Conservation (phyloP, 2,888 invertebrate species). For the Dysmachus trigonus region DNA sequence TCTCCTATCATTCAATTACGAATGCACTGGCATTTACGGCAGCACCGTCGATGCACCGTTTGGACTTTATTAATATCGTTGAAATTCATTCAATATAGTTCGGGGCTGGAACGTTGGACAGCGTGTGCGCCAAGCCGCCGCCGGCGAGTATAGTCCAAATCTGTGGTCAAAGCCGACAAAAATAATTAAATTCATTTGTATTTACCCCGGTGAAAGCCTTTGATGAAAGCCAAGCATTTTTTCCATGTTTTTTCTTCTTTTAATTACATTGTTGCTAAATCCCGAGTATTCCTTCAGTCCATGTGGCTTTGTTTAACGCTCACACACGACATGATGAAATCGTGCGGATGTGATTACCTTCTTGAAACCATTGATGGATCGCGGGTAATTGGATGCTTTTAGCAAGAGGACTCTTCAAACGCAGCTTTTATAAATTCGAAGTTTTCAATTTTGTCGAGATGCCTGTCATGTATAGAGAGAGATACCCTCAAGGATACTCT, state of each 20-base stretch:
- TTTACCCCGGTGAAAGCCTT: conserved; percentile 6
- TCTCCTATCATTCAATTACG: conserved; percentile 52
- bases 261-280: neutral
- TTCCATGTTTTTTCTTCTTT: neutral
- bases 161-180: conserved; percentile 24
- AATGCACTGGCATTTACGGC: conserved; percentile 24
- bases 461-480: neutral
- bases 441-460: neutral
- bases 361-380: neutral
- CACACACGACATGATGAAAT: neutral
- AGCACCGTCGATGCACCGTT: conserved; percentile 19
- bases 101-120: too few species aligned
- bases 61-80: conserved; percentile 27
- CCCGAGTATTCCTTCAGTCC: neutral
- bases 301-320: neutral
- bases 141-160: neutral
- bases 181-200: conserved; percentile 24
- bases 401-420: neutral
- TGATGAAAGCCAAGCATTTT: neutral
- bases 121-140: neutral
- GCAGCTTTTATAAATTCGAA: neutral
- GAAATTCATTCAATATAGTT: conserved; percentile 18
- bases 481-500: neutral
- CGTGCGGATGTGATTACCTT: neutral
- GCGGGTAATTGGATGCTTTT: neutral